Base-by-base conservation (phyloP, 2,888 invertebrate species). In the Xiphydria camelus region DNA sequence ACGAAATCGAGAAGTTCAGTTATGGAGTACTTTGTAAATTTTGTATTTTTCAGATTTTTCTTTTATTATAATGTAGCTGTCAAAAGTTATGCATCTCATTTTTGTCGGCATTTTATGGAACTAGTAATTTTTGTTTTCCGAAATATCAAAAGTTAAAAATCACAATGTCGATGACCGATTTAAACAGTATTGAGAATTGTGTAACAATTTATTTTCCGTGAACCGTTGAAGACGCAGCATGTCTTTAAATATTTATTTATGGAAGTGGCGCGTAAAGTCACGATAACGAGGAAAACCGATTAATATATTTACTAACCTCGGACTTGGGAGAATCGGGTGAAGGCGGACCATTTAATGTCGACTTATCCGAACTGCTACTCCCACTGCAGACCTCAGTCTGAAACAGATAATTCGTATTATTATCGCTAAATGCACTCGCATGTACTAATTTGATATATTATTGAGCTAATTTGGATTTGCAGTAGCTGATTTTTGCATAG, bases 271-370 rank as follows among this genome's bases (percentile, higher is more conserved):
- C n/a, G n/a, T n/a, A n/a, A n/a, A n/a, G n/a, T n/a, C n/a, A n/a
- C n/a, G n/a, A n/a, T n/a, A n/a, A n/a, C n/a, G n/a, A n/a, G n/a
- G n/a, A n/a, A n/a, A n/a, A n/a, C n/a, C n/a, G n/a, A n/a, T n/a
- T n/a, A n/a, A n/a, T n/a, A n/a, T 22, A 25, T 38, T 49, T 64
- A 73, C 75, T 62, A 51, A 75, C 75, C 74, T 74, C 71, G 46
- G 72, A 62, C 53, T 68, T 64, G 42, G 67, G 59, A 52, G 73
- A 59, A 58, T 74, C 70, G 21, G 63, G 58, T 45, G 61, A 47
- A 4, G 64, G 64, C 21, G 75, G 73, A 29, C 75, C 75, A 49
- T 73, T 75, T 38, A 64, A 50, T 45, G 66, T 62, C 40, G 67
- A 63, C 40, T 66, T 67, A 39, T 72, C 66, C 36, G 66, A 61